Percentiles rank a stretch among this genome's conserved stretches.
Conservation (phyloP, 1,140 invertebrate genomes). For the Latrodectus geometricus region DNA sequence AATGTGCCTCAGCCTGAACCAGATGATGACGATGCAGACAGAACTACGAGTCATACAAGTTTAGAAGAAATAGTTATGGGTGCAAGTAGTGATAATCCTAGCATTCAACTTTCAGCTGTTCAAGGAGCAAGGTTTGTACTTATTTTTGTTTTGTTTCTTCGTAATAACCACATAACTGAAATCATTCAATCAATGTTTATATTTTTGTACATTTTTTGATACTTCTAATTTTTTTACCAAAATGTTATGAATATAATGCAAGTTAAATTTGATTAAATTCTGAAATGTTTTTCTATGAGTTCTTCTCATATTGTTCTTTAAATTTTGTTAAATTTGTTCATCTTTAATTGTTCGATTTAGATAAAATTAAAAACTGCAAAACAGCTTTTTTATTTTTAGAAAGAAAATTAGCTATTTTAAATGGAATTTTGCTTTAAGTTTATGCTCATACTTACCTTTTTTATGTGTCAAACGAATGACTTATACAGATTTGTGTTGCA, state of each 20-base stretch:
- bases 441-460: too few relatives aligned
- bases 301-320: too few relatives aligned
- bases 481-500: too few relatives aligned
- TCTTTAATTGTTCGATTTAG: too few relatives aligned
- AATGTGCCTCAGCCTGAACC: conserved; percentile 76
- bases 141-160: not conserved
- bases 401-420: too few relatives aligned
- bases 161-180: not conserved
- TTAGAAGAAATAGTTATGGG: conserved; percentile 68
- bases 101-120: conserved; percentile 76
- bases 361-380: too few relatives aligned
- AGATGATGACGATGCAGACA: conserved; percentile 72
- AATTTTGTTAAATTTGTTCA: too few relatives aligned
- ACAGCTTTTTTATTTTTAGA: too few relatives aligned
- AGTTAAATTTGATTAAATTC: not conserved
- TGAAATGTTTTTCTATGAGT: too few relatives aligned
- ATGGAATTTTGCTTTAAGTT: too few relatives aligned
- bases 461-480: too few relatives aligned
- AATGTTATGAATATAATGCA: not conserved
- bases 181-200: too few relatives aligned
- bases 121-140: conserved; percentile 74
- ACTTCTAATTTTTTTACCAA: not conserved
- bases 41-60: conserved; percentile 68
- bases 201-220: not conserved
- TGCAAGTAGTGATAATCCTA: conserved; percentile 76